Percentiles rank a stretch among this genome's conserved stretches.
Evolutionary conservation across 1,140 invertebrate species (phyloP).

Genomic region (Conus ventricosus): DNA sequence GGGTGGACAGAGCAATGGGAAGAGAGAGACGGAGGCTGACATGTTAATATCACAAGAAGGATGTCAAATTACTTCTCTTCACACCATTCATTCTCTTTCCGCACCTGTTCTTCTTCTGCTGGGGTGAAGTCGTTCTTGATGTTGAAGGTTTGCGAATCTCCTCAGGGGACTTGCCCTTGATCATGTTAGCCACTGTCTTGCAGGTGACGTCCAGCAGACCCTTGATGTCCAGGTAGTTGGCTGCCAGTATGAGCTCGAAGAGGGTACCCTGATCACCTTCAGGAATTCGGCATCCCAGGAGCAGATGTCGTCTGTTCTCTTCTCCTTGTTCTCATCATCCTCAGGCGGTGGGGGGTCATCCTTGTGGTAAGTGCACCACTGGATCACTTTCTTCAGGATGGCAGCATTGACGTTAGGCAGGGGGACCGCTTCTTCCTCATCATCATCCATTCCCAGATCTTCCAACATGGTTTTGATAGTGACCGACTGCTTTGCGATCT

Average conservation of each 20-base stretch:
- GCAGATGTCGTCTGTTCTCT: slow-evolving; percentile 97
- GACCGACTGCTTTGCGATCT: slow-evolving; percentile 98
- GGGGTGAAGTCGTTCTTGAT: slow-evolving; percentile 99
- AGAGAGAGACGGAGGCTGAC: not conserved
- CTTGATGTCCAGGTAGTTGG: slow-evolving; percentile 99
- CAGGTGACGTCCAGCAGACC: slow-evolving; percentile 97
- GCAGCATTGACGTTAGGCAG: slow-evolving; percentile 98
- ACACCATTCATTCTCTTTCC: slow-evolving; percentile 99
- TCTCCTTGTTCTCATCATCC: slow-evolving; percentile 99
- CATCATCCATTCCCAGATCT: slow-evolving; percentile 92
- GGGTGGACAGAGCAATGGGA: not conserved
- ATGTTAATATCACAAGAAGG: slow-evolving; percentile 21
- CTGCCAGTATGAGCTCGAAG: slow-evolving; percentile 91
- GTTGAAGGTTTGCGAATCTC: slow-evolving; percentile 99
- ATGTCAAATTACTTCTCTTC: slow-evolving; percentile 78
- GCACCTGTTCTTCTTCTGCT: slow-evolving; percentile 92
- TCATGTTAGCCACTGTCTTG: slow-evolving; percentile 97
- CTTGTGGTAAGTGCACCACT: slow-evolving; percentile 84
- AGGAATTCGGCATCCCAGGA: slow-evolving; percentile 99
- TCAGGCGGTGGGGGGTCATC: slow-evolving; percentile 94
- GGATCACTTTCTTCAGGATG: slow-evolving; percentile 96
- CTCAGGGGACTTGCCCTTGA: slow-evolving; percentile 84
- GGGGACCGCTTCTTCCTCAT: slow-evolving; percentile 91
- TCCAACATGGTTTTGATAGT: slow-evolving; percentile 99
- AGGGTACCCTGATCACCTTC: slow-evolving; percentile 94